These are phyloP conservation scores for Drosophila rhopaloa DNA, from an alignment of 1,140 invertebrate species.

Conservation along the genomic window DNA sequence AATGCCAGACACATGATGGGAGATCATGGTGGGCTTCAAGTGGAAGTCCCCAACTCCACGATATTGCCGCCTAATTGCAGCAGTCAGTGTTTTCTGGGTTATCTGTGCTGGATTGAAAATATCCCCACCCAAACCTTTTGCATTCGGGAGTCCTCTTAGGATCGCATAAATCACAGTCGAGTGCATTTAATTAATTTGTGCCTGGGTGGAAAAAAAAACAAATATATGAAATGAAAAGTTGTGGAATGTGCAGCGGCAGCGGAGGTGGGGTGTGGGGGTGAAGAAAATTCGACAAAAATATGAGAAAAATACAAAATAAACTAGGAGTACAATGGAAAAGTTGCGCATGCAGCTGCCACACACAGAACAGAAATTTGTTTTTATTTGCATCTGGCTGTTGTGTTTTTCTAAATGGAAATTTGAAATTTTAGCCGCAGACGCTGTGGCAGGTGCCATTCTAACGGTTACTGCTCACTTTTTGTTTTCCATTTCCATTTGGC, in stretches of 20 bases:
- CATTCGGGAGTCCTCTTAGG: constrained; percentile 15
- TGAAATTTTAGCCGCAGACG: constrained; percentile 53
- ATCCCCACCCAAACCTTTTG: not conserved
- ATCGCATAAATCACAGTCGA: constrained; percentile 64
- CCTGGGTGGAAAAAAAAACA: constrained; percentile 48
- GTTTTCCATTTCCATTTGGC: constrained; percentile 26
- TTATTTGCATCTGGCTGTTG: constrained; percentile 49
- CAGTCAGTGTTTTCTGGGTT: constrained; percentile 21
- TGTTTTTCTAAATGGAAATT: constrained; percentile 55
- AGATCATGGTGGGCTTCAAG: constrained; percentile 33
- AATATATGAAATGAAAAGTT: constrained; percentile 37
- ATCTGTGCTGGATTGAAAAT: constrained; percentile 1
- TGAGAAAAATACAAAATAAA: constrained; percentile 44
- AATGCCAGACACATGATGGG: constrained; percentile 32
- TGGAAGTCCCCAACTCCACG: constrained; percentile 16
- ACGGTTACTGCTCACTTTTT: constrained; percentile 47
- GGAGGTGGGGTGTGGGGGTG: not conserved
- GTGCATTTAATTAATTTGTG: constrained; percentile 66
- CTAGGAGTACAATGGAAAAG: constrained; percentile 43
- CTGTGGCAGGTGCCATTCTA: constrained; percentile 52
- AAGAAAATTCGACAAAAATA: constrained; percentile 41
- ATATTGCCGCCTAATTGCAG: constrained; percentile 31
- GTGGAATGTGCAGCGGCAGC: not conserved
- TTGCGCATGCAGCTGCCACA: constrained; percentile 50
- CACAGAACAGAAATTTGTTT: constrained; percentile 50